These are phyloP conservation scores for Morphnarchus princeps DNA, from an alignment of 2,113 vertebrate genomes.

Conservation along the genomic window DNA sequence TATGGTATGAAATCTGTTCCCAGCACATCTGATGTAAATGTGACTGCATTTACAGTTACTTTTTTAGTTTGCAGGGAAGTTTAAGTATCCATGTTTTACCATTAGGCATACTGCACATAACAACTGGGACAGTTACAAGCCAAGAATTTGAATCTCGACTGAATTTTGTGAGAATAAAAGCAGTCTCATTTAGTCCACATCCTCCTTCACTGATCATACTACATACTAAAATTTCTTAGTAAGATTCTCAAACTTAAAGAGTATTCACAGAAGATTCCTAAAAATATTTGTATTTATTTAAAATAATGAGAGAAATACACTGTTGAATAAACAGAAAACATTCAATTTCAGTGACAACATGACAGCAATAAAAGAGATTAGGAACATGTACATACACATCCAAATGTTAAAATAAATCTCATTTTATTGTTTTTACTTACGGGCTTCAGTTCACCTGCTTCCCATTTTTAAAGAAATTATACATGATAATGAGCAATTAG, in stretches of 20 bases:
- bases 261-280: neutral
- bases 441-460: neutral
- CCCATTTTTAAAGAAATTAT: neutral
- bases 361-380: neutral
- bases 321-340: neutral
- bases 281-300: neutral
- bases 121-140: neutral
- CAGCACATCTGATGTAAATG: neutral
- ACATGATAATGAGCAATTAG: neutral
- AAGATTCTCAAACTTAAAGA: neutral
- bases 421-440: neutral
- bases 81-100: neutral
- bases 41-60: neutral
- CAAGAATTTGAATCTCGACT: neutral
- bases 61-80: neutral
- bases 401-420: neutral
- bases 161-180: neutral
- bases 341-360: neutral
- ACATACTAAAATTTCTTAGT: neutral
- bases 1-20: neutral
- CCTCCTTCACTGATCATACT: neutral
- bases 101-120: neutral
- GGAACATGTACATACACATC: neutral
- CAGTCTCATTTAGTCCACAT: neutral
- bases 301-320: neutral